Conservation (phyloP, 2,113 vertebrate species). For the Numida meleagris region DNA sequence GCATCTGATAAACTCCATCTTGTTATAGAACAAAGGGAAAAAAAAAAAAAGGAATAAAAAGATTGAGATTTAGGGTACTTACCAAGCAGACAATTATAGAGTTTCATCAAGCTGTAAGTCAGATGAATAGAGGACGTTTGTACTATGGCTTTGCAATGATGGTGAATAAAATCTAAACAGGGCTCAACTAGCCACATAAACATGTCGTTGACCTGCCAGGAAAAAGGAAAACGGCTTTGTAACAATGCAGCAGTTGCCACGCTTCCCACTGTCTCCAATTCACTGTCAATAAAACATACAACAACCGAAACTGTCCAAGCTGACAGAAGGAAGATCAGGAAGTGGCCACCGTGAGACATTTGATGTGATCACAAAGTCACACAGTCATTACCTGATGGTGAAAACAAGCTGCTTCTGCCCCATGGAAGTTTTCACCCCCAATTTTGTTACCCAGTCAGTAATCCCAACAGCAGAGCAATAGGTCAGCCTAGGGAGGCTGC, state of each 20-base stretch:
- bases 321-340: neutral
- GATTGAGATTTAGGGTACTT: neutral
- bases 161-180: slow-evolving; percentile 85
- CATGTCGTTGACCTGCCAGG: slow-evolving; percentile 82
- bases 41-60: neutral
- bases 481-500: neutral
- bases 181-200: slow-evolving; percentile 91
- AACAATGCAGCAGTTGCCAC: neutral
- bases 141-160: slow-evolving; percentile 83
- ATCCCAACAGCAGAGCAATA: neutral
- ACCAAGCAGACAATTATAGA: slow-evolving; percentile 89
- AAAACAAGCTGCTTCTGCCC: neutral
- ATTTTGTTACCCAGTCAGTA: neutral
- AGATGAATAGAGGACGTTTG: slow-evolving; percentile 87
- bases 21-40: neutral
- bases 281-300: neutral
- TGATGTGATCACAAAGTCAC: neutral
- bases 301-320: neutral
- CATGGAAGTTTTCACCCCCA: neutral
- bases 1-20: neutral
- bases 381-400: neutral
- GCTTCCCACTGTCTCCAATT: neutral
- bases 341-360: neutral
- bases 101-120: slow-evolving; percentile 84
- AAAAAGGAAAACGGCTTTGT: slow-evolving; percentile 15